These are phyloP conservation scores for Cyclopterus lumpus DNA, from an alignment of 2,797 vertebrate genomes.

Conservation along the genomic window DNA sequence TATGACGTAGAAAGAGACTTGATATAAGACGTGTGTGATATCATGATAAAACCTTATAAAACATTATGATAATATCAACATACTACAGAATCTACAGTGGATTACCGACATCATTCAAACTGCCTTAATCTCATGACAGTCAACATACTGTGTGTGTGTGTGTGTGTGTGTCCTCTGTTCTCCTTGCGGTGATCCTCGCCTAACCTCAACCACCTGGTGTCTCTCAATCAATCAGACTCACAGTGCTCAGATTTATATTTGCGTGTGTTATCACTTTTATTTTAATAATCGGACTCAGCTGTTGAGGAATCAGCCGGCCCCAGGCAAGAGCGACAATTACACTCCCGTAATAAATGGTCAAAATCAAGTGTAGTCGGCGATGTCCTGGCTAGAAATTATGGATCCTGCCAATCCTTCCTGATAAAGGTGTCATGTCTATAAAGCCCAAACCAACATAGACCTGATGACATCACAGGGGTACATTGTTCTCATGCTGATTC, in stretches of 20 bases:
- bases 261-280: slow-evolving; percentile 38
- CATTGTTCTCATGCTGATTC: background rate
- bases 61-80: background rate
- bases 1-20: background rate
- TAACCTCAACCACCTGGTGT: slow-evolving; percentile 61
- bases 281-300: slow-evolving; percentile 69
- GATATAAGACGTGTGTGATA: background rate
- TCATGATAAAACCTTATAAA: background rate
- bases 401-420: background rate
- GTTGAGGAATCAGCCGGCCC: slow-evolving; percentile 47
- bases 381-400: background rate
- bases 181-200: slow-evolving; percentile 51
- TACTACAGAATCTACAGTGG: background rate
- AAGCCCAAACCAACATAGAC: background rate
- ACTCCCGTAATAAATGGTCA: background rate
- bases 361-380: background rate
- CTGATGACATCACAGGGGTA: background rate
- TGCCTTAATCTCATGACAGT: background rate
- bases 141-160: slow-evolving; percentile 2
- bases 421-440: background rate
- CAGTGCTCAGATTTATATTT: slow-evolving; percentile 18
- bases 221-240: slow-evolving; percentile 58
- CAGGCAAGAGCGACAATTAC: slow-evolving; percentile 27
- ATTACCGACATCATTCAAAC: slow-evolving; percentile 15
- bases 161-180: slow-evolving; percentile 14